These are phyloP conservation scores for Okapia johnstoni DNA, from an alignment of 2,113 vertebrate species.

Conservation along the genomic window DNA sequence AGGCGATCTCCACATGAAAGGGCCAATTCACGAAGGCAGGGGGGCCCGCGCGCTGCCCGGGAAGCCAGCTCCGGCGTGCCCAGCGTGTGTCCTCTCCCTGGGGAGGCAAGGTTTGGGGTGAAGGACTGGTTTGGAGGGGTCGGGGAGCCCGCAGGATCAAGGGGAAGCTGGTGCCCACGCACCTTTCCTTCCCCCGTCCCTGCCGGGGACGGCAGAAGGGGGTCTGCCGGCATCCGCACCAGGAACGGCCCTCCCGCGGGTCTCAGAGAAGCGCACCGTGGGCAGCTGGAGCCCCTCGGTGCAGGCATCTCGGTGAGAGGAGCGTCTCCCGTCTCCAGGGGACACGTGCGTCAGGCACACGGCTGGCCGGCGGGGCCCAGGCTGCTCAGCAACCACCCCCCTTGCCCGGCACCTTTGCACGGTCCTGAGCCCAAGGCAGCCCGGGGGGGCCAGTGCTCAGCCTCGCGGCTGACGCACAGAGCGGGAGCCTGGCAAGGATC, in stretches of 20 bases:
- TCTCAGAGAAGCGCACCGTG: neutral
- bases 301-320: neutral
- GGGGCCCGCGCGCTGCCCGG: neutral
- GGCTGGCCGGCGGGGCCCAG: neutral
- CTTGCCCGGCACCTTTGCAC: neutral
- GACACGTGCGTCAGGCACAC: rapidly evolving
- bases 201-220: neutral
- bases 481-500: neutral
- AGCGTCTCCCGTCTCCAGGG: rapidly evolving
- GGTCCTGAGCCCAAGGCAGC: neutral
- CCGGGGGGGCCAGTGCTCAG: neutral
- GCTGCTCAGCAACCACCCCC: rapidly evolving
- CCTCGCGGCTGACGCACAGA: neutral
- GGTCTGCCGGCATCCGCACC: neutral
- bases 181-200: neutral
- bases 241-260: neutral
- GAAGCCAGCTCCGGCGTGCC: neutral
- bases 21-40: neutral
- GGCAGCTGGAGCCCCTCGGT: too few species aligned
- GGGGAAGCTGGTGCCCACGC: rapidly evolving
- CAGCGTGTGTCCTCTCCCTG: neutral
- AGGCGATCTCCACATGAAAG: neutral
- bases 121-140: neutral
- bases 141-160: neutral
- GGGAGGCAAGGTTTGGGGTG: neutral